phyloP scores from a whole-genome alignment of 2,113 vertebrate species.

The Felis chaus region DNA sequence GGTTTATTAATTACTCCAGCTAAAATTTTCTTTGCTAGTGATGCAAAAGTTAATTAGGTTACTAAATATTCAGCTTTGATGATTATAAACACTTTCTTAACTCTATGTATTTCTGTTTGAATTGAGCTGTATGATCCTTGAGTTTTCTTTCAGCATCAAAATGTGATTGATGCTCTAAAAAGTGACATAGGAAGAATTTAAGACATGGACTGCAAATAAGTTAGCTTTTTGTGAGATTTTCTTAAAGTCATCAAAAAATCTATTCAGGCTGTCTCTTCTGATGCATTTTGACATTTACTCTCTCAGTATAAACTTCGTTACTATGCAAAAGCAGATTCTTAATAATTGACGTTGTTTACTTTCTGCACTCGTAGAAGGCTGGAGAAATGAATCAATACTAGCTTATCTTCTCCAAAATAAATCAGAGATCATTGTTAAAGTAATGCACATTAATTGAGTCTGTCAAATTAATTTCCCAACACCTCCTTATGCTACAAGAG shows the following conservation, averaged over 20 bases:
- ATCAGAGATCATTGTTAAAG: conserved; percentile 66
- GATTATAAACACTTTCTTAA: neutral
- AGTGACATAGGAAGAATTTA: neutral
- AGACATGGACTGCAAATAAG: neutral
- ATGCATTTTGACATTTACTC: conserved; percentile 48
- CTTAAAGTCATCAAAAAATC: conserved; percentile 39
- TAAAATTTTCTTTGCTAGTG: neutral
- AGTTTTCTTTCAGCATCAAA: neutral
- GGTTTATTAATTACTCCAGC: neutral
- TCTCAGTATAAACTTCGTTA: conserved; percentile 38
- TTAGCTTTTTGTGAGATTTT: conserved; percentile 29
- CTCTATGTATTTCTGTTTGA: neutral
- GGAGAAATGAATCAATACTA: conserved; percentile 46
- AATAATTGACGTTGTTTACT: conserved; percentile 81
- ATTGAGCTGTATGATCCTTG: neutral
- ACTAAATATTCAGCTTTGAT: neutral
- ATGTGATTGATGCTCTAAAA: conserved; percentile 17
- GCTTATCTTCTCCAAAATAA: conserved; percentile 61
- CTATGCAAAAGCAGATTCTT: conserved; percentile 61
- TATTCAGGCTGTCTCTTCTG: conserved; percentile 11
- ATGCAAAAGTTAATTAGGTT: neutral
- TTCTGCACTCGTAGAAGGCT: conserved; percentile 18
- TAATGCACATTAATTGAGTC: conserved; percentile 66
- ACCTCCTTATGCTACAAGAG: conserved; percentile 45
- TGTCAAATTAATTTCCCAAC: conserved; percentile 73